phyloP scores from a whole-genome alignment of 2,888 invertebrate species.

The Rambutsinella grinnellia region DNA sequence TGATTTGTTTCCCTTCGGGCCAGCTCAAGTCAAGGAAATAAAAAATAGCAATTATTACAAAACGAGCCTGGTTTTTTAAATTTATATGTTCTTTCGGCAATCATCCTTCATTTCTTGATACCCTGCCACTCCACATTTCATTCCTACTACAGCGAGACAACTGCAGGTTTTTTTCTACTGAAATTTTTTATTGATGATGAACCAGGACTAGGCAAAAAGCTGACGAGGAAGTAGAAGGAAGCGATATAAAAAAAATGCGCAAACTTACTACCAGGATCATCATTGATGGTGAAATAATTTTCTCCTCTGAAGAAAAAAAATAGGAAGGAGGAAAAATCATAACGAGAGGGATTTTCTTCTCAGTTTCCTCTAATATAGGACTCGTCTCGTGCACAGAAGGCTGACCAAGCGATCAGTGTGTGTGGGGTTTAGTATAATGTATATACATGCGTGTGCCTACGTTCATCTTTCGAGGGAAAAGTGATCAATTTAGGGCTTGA shows the following conservation, averaged over 20 bases:
- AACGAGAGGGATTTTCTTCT: background rate
- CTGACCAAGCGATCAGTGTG: slow-evolving; percentile 51
- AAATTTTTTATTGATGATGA: background rate
- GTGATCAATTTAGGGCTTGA: slow-evolving; percentile 33
- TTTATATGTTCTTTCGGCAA: background rate
- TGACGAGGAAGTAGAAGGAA: slow-evolving; percentile 25
- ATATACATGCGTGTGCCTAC: slow-evolving; percentile 39
- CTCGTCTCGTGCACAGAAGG: slow-evolving; percentile 48
- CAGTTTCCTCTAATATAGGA: slow-evolving; percentile 38
- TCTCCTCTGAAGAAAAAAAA: slow-evolving; percentile 21
- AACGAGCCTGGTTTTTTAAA: background rate
- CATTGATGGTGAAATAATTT: slow-evolving; percentile 23
- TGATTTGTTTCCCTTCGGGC: background rate
- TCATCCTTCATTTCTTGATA: background rate
- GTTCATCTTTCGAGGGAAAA: slow-evolving; percentile 14
- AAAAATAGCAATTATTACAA: background rate
- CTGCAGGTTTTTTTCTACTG: background rate
- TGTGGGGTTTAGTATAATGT: slow-evolving; percentile 17
- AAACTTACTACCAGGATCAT: background rate
- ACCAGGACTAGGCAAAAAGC: background rate
- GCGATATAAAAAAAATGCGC: slow-evolving; percentile 10
- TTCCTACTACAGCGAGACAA: background rate
- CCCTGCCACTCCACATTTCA: background rate
- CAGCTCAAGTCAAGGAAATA: background rate
- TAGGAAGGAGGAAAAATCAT: background rate